Percentiles rank a stretch among this genome's conserved stretches.
phyloP scores from a whole-genome alignment of 2,113 vertebrate genomes.

The Hippocampus zosterae region DNA sequence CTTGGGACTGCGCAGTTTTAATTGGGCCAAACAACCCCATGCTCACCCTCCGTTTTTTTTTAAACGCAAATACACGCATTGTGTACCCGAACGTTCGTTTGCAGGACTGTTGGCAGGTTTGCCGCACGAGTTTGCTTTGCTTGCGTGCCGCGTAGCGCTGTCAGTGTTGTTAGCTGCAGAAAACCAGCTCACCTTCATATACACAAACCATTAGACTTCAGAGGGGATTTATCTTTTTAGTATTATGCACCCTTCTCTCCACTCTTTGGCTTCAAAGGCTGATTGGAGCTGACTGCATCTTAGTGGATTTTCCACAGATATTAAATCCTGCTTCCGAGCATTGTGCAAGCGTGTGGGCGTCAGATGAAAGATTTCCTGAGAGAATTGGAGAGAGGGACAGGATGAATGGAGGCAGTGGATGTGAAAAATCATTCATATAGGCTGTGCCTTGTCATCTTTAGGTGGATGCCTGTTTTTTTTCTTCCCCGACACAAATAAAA shows the following conservation, averaged over 20 bases:
- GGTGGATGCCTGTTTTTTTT: slow-evolving; percentile 29
- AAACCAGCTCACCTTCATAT: not conserved
- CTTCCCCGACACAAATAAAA: not conserved
- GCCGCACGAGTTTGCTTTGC: not conserved
- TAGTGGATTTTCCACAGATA: slow-evolving; percentile 49
- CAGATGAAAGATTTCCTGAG: slow-evolving; percentile 31
- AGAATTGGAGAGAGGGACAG: slow-evolving; percentile 11
- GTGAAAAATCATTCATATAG: not conserved
- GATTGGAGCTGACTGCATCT: slow-evolving; percentile 51
- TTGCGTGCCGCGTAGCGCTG: not conserved
- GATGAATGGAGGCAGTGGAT: not conserved
- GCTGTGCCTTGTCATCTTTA: slow-evolving; percentile 26
- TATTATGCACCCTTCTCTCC: not conserved
- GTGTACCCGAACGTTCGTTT: not conserved
- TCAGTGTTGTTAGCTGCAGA: not conserved
- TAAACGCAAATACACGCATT: not conserved
- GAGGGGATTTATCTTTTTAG: not conserved
- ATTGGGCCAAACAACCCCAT: slow-evolving; percentile 40
- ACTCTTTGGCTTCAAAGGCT: slow-evolving; percentile 11
- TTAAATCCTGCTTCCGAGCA: slow-evolving; percentile 51
- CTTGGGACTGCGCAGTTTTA: slow-evolving; percentile 28
- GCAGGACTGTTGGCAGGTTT: too few relatives aligned
- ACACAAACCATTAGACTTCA: not conserved
- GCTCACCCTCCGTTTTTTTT: slow-evolving; percentile 9
- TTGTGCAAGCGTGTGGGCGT: slow-evolving; percentile 15